These are phyloP conservation scores for Heterocephalus glaber DNA, from an alignment of 2,113 vertebrate genomes.

Conservation along the genomic window DNA sequence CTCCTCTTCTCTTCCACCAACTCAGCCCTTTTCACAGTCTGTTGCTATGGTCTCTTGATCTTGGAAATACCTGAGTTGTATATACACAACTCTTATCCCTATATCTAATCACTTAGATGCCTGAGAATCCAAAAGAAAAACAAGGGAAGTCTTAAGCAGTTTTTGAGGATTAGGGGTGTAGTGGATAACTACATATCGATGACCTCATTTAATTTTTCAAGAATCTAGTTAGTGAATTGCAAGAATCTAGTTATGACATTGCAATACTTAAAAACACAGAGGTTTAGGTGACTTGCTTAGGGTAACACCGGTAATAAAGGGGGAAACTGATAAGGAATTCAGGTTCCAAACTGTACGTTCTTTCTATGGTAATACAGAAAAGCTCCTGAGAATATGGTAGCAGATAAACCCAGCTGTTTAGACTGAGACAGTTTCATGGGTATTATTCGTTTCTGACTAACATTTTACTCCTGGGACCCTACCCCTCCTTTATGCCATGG, in stretches of 20 bases:
- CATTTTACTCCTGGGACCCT: not conserved
- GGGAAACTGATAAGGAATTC: not conserved
- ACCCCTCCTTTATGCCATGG: not conserved
- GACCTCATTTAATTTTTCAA: not conserved
- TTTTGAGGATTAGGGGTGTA: not conserved
- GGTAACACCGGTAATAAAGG: not conserved
- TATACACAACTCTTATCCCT: not conserved
- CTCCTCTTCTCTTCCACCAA: not conserved
- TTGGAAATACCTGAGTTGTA: not conserved
- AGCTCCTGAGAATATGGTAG: not conserved
- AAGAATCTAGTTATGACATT: not conserved
- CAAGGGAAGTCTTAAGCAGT: not conserved
- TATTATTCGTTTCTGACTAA: conserved; percentile 20
- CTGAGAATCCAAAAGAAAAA: not conserved
- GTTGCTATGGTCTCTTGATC: not conserved
- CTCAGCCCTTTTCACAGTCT: not conserved
- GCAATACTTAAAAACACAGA: conserved; percentile 18
- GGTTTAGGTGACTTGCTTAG: not conserved
- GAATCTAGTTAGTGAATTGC: not conserved
- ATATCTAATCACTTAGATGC: not conserved
- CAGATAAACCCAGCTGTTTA: not conserved
- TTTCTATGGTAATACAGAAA: not conserved
- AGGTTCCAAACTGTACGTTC: not conserved
- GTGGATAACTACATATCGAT: not conserved
- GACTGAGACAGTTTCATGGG: not conserved